A percentile compares a stretch with the other conserved stretches of the same genome.
These are phyloP conservation scores for Nomada goodeniana DNA, from an alignment of 2,888 invertebrate species.

Conservation along the genomic window DNA sequence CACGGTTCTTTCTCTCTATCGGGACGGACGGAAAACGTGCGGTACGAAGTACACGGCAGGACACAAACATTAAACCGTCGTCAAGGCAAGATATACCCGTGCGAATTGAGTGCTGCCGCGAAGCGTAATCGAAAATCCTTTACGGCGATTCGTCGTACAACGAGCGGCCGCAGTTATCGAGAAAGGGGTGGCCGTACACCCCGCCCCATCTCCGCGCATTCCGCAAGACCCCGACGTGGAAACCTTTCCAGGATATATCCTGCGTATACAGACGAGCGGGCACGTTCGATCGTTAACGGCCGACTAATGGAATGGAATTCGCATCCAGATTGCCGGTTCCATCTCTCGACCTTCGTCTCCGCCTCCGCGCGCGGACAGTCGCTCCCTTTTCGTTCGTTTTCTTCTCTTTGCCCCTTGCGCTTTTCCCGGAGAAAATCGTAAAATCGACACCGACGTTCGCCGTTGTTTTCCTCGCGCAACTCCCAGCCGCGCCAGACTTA, in stretches of 20 bases:
- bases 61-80: conserved; percentile 33
- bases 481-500: conserved; percentile 49
- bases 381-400: conserved; percentile 26
- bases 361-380: conserved; percentile 18
- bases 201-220: conserved; percentile 31
- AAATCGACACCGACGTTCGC: conserved; percentile 53
- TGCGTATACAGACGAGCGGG: conserved; percentile 62
- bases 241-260: conserved; percentile 57
- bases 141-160: conserved; percentile 57
- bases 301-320: conserved; percentile 74
- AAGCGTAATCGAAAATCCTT: conserved; percentile 75
- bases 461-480: conserved; percentile 50
- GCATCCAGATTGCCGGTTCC: conserved; percentile 51
- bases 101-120: conserved; percentile 54
- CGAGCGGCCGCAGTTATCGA: conserved; percentile 9
- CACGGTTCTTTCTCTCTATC: too few relatives aligned
- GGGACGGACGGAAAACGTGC: too few relatives aligned
- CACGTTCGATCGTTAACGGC: conserved; percentile 73
- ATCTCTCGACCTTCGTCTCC: conserved; percentile 53
- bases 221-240: conserved; percentile 42
- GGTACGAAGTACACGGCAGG: background rate
- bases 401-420: background rate
- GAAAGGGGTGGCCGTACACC: background rate
- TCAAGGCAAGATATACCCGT: conserved; percentile 36
- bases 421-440: conserved; percentile 48